phyloP scores from a whole-genome alignment of 2,113 vertebrate species.

The Psilopogon haemacephalus region DNA sequence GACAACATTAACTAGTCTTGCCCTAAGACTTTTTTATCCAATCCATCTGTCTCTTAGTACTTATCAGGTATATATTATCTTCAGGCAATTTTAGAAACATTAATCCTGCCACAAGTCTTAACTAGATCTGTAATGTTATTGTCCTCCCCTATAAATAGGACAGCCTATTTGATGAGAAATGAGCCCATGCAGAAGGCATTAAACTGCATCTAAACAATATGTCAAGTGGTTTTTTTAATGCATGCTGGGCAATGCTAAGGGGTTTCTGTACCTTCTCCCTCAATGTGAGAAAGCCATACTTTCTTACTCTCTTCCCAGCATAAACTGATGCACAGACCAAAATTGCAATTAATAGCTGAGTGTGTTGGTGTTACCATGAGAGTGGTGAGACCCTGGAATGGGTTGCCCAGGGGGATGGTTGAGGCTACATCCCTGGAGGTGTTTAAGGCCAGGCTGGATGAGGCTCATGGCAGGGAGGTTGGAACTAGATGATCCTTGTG shows the following conservation, averaged over 20 bases:
- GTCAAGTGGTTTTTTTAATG: neutral
- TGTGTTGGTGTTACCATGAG: too few relatives aligned
- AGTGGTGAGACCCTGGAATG: too few relatives aligned
- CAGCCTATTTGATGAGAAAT: neutral
- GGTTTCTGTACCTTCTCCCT: neutral
- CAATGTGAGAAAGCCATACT: neutral
- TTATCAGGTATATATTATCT: neutral
- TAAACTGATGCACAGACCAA: neutral
- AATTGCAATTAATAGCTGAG: neutral
- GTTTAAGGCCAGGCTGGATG: too few relatives aligned
- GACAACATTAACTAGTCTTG: neutral
- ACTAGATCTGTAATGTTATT: neutral
- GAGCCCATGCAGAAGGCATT: neutral
- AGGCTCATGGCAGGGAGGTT: too few relatives aligned
- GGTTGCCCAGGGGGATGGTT: too few relatives aligned
- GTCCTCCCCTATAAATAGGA: neutral
- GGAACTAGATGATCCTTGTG: too few relatives aligned
- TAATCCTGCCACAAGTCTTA: neutral
- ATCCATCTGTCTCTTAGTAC: neutral
- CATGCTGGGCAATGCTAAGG: accelerated
- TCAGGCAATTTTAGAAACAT: neutral
- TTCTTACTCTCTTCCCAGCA: neutral
- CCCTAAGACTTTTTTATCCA: neutral
- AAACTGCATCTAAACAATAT: neutral
- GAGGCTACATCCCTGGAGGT: too few relatives aligned